These are phyloP conservation scores for Myotis myotis DNA, from an alignment of 2,797 vertebrate species.

Conservation along the genomic window DNA sequence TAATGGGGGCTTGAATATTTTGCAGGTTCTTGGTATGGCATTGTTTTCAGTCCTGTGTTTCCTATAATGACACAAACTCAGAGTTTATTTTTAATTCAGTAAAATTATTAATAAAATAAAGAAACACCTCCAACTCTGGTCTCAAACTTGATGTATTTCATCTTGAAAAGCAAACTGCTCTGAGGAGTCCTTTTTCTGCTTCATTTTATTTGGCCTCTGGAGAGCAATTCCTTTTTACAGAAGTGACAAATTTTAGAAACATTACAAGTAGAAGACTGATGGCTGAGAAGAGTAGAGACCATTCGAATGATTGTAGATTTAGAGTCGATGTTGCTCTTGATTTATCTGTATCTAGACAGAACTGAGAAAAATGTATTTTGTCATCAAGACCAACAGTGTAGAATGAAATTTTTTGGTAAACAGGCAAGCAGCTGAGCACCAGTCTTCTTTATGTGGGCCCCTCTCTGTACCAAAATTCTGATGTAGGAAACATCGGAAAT, in stretches of 20 bases:
- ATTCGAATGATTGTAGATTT: slow-evolving; percentile 63
- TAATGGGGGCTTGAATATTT: not conserved
- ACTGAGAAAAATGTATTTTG: slow-evolving; percentile 3
- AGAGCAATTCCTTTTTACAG: slow-evolving; percentile 22
- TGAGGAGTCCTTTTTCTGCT: slow-evolving; percentile 20
- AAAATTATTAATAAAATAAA: slow-evolving; percentile 7
- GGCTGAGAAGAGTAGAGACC: slow-evolving; percentile 8
- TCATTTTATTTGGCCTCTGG: slow-evolving; percentile 51
- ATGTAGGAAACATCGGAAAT: not conserved
- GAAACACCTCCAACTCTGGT: not conserved
- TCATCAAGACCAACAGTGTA: not conserved
- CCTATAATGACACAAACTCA: not conserved
- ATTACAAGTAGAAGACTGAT: slow-evolving; percentile 40
- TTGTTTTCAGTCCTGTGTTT: not conserved
- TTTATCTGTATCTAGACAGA: slow-evolving; percentile 59
- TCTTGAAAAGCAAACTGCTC: slow-evolving; percentile 26
- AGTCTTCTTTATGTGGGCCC: not conserved
- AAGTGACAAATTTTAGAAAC: slow-evolving; percentile 57
- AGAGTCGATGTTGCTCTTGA: slow-evolving; percentile 31
- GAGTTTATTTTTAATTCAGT: slow-evolving; percentile 21
- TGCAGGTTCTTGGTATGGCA: not conserved
- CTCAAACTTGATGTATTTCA: slow-evolving; percentile 29
- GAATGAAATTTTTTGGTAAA: slow-evolving; percentile 24
- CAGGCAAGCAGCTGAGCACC: not conserved
- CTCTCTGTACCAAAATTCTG: not conserved